Evolutionary conservation across 2,113 vertebrate species (phyloP), one percentile per base, ranked within the genome.

Genomic region (Elephantulus edwardii): DNA sequence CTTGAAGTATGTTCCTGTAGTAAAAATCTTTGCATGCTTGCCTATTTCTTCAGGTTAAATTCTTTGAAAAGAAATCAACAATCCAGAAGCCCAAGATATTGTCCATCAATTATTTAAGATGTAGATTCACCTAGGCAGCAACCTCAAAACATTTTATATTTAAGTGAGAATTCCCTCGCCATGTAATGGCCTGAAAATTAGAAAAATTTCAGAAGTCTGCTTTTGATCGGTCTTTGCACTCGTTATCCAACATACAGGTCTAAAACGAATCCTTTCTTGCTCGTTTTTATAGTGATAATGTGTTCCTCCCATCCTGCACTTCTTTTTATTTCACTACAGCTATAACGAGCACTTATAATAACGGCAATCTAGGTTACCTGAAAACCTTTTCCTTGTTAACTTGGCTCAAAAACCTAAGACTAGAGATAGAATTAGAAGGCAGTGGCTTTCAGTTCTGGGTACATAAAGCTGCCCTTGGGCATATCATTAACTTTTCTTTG

Each of bases 221-320:
- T 80, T 92, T 52, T 90, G 84, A 92, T 87, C 52, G 79, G 44
- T 79, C 90, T 88, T 79, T 95, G 92, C 83, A 89, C 71, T 88
- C 91, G 56, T 76, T 92, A 64, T 93, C 82, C 94, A 94, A 54
- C 91, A 83, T 64, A 24, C 86, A 83, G 70, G 74, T 62, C 77
- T 94, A 83, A 92, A 92, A 91, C 70, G 88, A 92, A 76, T 94
- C 88, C 83, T 95, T 94, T 95, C 86, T 88, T 92, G 86, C 93
- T 95, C 90, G 78, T 95, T 94, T 95, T 95, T 96, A 75, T 93
- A 91, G 91, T 92, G 96, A 93, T 94, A 95, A 96, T 95, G 90
- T 93, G 95, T 92, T 95, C 94, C 92, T 92, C 93, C 90, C 60
- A 95, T 90, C 86, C 33, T 0, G 83, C 85, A 83, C 88, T 93